Conservation (phyloP, 1,140 invertebrate genomes). For the Propsilocerus akamusi region DNA sequence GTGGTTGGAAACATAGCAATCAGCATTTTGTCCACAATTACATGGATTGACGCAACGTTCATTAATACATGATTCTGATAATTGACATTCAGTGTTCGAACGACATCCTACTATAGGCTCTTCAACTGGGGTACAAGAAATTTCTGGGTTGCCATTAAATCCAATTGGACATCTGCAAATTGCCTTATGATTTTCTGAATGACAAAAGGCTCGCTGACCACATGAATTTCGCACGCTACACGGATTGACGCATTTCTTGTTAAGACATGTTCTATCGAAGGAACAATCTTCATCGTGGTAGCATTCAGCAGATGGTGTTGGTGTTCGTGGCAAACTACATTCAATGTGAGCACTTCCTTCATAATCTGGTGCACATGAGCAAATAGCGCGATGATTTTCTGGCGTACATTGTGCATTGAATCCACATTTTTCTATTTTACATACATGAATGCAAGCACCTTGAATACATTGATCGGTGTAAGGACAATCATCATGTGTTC, state of each 20-base stretch:
- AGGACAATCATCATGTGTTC: constrained; percentile 49
- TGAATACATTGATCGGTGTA: constrained; percentile 49
- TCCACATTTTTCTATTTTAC: constrained; percentile 56
- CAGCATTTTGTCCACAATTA: constrained; percentile 62
- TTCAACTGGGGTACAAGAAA: constrained; percentile 44
- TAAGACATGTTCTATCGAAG: constrained; percentile 48
- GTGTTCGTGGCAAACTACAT: constrained; percentile 35
- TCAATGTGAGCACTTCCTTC: constrained; percentile 65
- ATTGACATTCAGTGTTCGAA: constrained; percentile 57
- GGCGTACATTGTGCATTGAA: constrained; percentile 67
- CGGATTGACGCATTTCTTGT: constrained; percentile 59
- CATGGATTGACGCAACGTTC: constrained; percentile 60
- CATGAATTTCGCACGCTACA: constrained; percentile 48
- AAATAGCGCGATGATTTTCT: constrained; percentile 51
- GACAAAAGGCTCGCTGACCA: constrained; percentile 56
- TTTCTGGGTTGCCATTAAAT: constrained; percentile 51
- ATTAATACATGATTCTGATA: constrained; percentile 63
- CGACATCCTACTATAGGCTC: constrained; percentile 45
- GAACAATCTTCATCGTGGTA: constrained; percentile 55
- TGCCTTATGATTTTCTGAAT: constrained; percentile 50
- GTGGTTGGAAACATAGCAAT: constrained; percentile 60
- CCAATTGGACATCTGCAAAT: constrained; percentile 61
- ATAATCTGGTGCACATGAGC: constrained; percentile 58
- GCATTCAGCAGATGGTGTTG: constrained; percentile 41
- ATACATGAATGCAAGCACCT: constrained; percentile 62